Evolutionary conservation across 2,888 invertebrate species (phyloP).

Genomic region (Anagyrus pseudococci): DNA sequence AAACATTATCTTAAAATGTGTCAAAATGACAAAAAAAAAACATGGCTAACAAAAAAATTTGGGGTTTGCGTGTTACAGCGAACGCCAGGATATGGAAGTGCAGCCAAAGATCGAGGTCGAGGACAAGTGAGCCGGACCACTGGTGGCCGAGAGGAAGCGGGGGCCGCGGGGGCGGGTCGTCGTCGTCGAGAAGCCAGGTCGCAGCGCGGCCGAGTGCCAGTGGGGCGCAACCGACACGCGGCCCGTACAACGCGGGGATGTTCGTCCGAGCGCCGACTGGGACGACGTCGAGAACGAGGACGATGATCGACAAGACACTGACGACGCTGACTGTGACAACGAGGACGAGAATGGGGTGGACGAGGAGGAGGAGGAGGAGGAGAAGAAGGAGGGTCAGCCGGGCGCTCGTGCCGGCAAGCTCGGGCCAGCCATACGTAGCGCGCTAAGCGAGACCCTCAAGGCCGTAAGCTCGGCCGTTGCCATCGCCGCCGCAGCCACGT

Average conservation of each 20-base stretch:
- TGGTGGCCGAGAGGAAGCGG: conserved; percentile 42
- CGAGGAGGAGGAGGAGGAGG: conserved; percentile 31
- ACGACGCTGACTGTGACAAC: conserved; percentile 36
- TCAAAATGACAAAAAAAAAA: too few relatives aligned
- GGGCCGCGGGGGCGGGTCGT: conserved; percentile 22
- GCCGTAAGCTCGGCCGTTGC: conserved; percentile 33
- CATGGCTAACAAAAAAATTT: too few relatives aligned
- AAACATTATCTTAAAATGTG: not conserved
- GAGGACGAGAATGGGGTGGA: conserved; percentile 35
- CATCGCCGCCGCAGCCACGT: conserved; percentile 47
- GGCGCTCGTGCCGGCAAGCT: conserved; percentile 37
- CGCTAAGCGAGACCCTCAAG: conserved; percentile 47
- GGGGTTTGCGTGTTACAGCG: not conserved
- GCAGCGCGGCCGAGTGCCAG: not conserved
- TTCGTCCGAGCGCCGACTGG: not conserved
- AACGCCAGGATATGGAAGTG: not conserved
- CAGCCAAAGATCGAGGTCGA: conserved; percentile 41
- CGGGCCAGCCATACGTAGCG: conserved; percentile 45
- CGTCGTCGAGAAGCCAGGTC: too few relatives aligned
- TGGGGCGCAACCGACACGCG: not conserved
- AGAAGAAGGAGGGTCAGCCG: conserved; percentile 36
- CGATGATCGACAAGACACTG: conserved; percentile 18
- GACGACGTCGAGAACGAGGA: not conserved
- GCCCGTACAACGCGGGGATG: not conserved
- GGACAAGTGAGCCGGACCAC: conserved; percentile 55